Percentiles rank a stretch among this genome's conserved stretches.
phyloP scores from a whole-genome alignment of 2,888 invertebrate genomes.

The Callinectes sapidus region DNA sequence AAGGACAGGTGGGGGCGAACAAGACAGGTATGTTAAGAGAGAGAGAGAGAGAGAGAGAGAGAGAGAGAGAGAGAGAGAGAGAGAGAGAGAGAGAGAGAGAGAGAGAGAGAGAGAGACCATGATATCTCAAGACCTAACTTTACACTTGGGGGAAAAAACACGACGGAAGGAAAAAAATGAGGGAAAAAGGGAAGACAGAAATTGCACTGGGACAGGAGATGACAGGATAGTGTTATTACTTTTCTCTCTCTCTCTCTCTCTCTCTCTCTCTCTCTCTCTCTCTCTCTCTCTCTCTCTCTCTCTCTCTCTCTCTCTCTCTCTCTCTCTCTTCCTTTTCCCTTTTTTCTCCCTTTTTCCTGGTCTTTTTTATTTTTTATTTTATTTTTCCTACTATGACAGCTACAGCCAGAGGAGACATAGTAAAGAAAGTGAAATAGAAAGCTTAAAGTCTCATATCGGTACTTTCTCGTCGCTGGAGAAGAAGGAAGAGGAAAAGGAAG shows the following conservation, averaged over 20 bases:
- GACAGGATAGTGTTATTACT: background rate
- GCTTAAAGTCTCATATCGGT: too few species aligned
- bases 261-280: background rate
- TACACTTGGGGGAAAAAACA: background rate
- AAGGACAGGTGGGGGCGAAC: background rate
- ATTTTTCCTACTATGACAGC: background rate
- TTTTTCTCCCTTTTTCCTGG: background rate
- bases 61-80: too few species aligned
- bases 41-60: too few species aligned
- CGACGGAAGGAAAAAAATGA: background rate
- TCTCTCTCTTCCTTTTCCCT: background rate
- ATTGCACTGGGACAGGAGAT: background rate
- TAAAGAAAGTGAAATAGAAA: too few species aligned
- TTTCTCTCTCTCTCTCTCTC: background rate
- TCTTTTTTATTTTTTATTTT: background rate
- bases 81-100: too few species aligned
- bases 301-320: background rate
- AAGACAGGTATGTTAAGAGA: background rate
- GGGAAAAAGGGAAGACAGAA: background rate
- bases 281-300: too few species aligned
- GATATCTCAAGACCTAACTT: background rate
- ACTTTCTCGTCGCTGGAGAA: background rate
- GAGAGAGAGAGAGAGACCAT: too few species aligned
- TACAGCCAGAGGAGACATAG: too few species aligned
- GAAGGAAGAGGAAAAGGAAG: background rate